Percentiles rank a stretch among this genome's conserved stretches.
These are phyloP conservation scores for Archips xylosteana DNA, from an alignment of 2,888 invertebrate species.

Conservation along the genomic window DNA sequence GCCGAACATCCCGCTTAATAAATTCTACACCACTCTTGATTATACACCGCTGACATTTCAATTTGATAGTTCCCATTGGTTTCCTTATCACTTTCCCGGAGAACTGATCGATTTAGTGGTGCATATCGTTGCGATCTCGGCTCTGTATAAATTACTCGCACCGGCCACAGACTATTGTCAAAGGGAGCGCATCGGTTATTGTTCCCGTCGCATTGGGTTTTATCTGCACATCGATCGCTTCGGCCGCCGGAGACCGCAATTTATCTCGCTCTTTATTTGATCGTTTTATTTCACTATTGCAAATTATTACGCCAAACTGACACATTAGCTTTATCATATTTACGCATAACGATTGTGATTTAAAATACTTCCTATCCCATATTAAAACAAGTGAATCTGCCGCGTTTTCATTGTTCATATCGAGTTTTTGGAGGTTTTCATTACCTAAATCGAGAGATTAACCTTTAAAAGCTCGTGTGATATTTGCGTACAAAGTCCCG, in stretches of 20 bases:
- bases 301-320: conserved; percentile 68
- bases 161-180: conserved; percentile 69
- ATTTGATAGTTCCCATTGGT: conserved; percentile 69
- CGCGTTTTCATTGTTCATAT: not conserved
- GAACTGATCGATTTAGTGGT: conserved; percentile 77
- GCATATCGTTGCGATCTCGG: conserved; percentile 74
- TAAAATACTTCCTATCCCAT: not conserved
- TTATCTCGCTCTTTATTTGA: conserved; percentile 72
- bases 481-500: conserved; percentile 51
- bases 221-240: conserved; percentile 69
- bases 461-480: conserved; percentile 24
- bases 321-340: conserved; percentile 48
- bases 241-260: conserved; percentile 66
- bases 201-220: conserved; percentile 74
- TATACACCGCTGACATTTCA: conserved; percentile 74
- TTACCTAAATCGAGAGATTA: not conserved
- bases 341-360: not conserved
- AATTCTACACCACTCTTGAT: conserved; percentile 59
- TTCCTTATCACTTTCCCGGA: conserved; percentile 74
- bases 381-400: not conserved
- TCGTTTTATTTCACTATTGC: conserved; percentile 71
- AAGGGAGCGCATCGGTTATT: conserved; percentile 83
- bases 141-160: conserved; percentile 69
- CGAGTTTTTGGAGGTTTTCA: not conserved
- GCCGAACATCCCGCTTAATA: conserved; percentile 48